phyloP scores from a whole-genome alignment of 64 coral and sea anemone genomes.

The Stichodactyla helianthus region DNA sequence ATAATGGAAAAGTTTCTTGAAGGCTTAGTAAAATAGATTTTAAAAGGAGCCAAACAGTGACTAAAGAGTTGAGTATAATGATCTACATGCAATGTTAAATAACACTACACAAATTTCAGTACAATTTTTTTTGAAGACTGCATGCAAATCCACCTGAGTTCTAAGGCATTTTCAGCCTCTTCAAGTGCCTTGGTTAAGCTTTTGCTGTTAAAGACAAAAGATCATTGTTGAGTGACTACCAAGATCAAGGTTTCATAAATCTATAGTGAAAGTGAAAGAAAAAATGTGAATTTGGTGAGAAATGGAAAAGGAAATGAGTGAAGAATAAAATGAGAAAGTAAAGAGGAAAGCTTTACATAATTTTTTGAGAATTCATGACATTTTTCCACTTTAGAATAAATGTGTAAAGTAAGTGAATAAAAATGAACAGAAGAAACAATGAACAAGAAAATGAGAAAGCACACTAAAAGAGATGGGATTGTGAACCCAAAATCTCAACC shows the following conservation, averaged over 20 bases:
- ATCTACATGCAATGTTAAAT: too few species aligned
- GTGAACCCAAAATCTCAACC: too few species aligned
- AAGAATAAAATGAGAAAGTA: too few species aligned
- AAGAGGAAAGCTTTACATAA: too few species aligned
- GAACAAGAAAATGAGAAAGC: not conserved
- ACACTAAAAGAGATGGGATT: too few species aligned
- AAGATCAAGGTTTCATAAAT: not conserved
- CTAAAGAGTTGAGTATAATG: too few species aligned
- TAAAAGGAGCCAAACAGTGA: too few species aligned
- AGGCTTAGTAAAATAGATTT: too few species aligned
- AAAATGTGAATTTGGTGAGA: not conserved
- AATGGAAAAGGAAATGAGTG: not conserved
- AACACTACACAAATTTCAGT: not conserved
- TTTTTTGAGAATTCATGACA: too few species aligned
- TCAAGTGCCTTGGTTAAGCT: constrained; percentile 18
- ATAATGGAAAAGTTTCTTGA: too few species aligned
- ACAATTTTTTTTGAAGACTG: not conserved
- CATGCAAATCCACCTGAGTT: constrained; percentile 28
- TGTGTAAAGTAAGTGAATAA: not conserved
- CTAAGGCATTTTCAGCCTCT: constrained; percentile 34
- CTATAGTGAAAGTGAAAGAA: not conserved
- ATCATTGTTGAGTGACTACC: not conserved
- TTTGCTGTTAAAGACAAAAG: constrained; percentile 2
- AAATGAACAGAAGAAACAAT: not conserved
- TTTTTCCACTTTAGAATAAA: too few species aligned